A percentile compares a stretch with the other conserved stretches of the same genome.
Conservation (phyloP, 2,797 vertebrate species). For the Mus spretus region DNA sequence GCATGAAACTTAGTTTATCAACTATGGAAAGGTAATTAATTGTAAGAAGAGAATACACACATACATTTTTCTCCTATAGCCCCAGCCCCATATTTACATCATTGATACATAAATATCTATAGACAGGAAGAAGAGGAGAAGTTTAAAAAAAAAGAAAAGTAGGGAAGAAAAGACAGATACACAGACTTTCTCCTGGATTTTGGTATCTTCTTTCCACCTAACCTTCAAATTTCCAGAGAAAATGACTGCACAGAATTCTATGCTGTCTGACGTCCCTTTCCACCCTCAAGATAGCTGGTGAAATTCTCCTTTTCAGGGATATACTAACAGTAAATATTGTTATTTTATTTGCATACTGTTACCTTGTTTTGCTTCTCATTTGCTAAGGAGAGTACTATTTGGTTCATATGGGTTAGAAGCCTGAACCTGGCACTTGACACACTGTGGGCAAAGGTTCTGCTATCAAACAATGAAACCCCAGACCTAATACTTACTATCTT, state of each 20-base stretch:
- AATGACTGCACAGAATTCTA: neutral
- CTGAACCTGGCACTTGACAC: neutral
- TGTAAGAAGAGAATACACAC: conserved; percentile 40
- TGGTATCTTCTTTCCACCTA: neutral
- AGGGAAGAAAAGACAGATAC: neutral
- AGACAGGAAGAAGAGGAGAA: neutral
- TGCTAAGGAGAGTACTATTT: neutral
- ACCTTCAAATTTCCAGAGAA: neutral
- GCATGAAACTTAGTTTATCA: conserved; percentile 23
- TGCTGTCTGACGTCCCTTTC: neutral
- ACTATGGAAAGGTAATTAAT: conserved; percentile 12
- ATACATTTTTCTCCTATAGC: neutral
- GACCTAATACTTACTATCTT: neutral
- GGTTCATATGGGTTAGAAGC: neutral
- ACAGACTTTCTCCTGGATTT: neutral
- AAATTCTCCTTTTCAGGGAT: neutral
- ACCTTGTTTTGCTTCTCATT: neutral
- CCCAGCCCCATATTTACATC: neutral
- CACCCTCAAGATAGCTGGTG: neutral
- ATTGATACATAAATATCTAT: conserved; percentile 20
- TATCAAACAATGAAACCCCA: neutral
- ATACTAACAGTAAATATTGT: neutral
- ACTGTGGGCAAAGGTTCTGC: neutral
- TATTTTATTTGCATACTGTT: neutral
- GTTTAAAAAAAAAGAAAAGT: neutral